Evolutionary conservation across 2,113 vertebrate genomes (phyloP), one percentile per base, ranked within the genome.

Genomic region (Psittacara wagleri): DNA sequence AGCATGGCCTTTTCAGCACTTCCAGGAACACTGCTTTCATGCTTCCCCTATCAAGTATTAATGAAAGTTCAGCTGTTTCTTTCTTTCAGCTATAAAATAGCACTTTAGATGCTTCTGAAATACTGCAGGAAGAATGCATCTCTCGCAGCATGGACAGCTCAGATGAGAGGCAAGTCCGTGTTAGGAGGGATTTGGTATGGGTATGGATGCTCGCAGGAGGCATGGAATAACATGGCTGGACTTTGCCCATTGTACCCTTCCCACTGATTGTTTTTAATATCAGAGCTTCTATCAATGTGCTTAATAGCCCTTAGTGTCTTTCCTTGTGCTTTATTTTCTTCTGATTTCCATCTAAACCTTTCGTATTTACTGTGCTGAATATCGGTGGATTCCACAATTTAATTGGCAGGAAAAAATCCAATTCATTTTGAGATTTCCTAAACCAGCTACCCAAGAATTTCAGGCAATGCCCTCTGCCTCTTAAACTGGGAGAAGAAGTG

Each of bases 191-290:
- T 73, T 31, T 3, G 3, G 43, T 1, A 63, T 24, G 57, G 57
- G 57, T 15, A 74, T 1, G 3, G 39, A 2, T 68, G 48, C 62
- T 51, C 1, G 0, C 48, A n/a, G 20, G 59, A 75, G 41, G 44
- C 49, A 49, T 3, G 44, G 49, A 69, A 41, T 17, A 37, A 11
- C 0, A 0, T 35, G 44, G 17, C 33, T 55, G 12, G 7, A 24
- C 23, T 83, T 83, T 59, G 17, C 31, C 27, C 64, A n/a, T 5
- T 61, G 7, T 31, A 52, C 51, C 49, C 23, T 54, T 88, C n/a
- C 52, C 4, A 2, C 37, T n/a, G 17, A 35, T 18, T 28, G 28
- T 20, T 63, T 76, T 43, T 43, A 43, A 48, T 3, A 17, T 31
- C 28, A 67, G n/a, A 74, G 13, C 17, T 67, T 88, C 54, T 78